Conservation (phyloP, 2,113 vertebrate species). For the Axis porcinus region DNA sequence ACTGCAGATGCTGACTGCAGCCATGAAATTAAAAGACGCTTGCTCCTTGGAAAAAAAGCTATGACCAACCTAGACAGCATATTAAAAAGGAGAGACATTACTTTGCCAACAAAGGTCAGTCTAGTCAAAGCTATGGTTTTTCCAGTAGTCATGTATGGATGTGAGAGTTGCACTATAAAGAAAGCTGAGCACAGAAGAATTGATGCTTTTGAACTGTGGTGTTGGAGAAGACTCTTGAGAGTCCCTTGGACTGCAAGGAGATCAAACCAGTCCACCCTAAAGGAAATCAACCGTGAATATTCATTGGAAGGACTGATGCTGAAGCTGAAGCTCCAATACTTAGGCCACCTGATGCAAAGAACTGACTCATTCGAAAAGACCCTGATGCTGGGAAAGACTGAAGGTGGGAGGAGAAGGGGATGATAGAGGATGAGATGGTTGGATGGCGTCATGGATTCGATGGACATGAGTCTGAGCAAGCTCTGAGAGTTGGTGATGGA, state of each 20-base stretch:
- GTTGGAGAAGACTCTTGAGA: neutral
- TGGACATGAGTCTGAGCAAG: neutral
- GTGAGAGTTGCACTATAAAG: neutral
- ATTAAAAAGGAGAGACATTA: too few species aligned
- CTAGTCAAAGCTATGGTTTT: neutral
- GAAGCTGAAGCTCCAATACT: neutral
- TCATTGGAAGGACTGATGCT: neutral
- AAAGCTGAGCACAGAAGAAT: rapidly evolving
- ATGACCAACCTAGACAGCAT: too few species aligned
- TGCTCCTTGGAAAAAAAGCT: too few species aligned
- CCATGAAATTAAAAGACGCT: neutral
- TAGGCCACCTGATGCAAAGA: neutral
- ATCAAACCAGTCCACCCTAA: neutral
- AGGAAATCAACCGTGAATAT: neutral
- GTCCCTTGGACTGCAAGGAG: neutral
- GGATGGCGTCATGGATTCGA: neutral
- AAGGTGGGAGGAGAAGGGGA: neutral
- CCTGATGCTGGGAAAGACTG: neutral
- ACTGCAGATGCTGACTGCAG: neutral
- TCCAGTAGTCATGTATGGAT: neutral
- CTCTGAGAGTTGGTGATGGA: neutral
- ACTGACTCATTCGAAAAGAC: neutral
- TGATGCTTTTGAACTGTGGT: neutral
- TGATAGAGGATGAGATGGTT: neutral
- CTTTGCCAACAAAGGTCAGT: too few species aligned